phyloP scores from a whole-genome alignment of 2,113 vertebrate species.

The Geococcyx californianus region DNA sequence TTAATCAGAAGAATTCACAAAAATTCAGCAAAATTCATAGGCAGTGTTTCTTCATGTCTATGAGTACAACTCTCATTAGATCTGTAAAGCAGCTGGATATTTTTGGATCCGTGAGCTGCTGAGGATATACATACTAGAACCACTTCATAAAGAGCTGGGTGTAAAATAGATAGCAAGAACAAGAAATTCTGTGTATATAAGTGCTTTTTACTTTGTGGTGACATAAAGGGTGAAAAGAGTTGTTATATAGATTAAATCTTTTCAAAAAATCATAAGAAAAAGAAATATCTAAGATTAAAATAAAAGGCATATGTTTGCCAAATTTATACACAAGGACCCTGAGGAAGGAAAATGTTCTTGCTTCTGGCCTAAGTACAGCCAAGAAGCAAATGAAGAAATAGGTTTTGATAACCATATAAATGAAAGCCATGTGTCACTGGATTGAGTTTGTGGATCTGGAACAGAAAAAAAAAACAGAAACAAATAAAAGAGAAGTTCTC shows the following conservation, averaged over 20 bases:
- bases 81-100: neutral
- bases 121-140: neutral
- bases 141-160: neutral
- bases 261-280: constrained; percentile 18
- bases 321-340: neutral
- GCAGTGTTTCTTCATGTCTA: neutral
- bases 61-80: neutral
- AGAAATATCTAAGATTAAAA: neutral
- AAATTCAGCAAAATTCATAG: neutral
- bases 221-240: constrained; percentile 17
- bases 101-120: neutral
- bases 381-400: constrained; percentile 16
- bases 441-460: neutral
- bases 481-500: constrained; percentile 38
- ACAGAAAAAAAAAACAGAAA: neutral
- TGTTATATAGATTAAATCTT: neutral
- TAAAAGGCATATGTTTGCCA: neutral
- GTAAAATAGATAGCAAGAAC: neutral
- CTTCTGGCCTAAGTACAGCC: neutral
- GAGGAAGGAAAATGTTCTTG: neutral
- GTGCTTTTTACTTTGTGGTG: neutral
- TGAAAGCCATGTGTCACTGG: constrained; percentile 27
- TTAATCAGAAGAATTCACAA: neutral
- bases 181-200: neutral
- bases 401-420: constrained; percentile 29